Conservation (phyloP, 2,888 invertebrate species). For the Polydrusus cervinus region DNA sequence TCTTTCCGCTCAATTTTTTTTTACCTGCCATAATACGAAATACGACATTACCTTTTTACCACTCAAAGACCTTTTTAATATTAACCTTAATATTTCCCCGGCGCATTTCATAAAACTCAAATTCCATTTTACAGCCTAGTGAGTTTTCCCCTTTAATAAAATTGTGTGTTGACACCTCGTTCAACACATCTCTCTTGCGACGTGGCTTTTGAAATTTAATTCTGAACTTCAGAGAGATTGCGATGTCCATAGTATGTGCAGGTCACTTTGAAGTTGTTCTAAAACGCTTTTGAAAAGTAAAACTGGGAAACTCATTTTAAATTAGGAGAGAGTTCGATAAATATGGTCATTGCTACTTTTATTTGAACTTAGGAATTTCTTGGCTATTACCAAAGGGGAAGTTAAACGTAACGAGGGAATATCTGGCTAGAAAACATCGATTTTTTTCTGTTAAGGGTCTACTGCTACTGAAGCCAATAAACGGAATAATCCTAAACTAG, state of each 20-base stretch:
- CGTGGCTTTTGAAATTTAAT: constrained; percentile 43
- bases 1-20: too few species aligned
- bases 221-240: constrained; percentile 23
- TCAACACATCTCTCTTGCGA: constrained; percentile 30
- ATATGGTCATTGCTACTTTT: not conserved
- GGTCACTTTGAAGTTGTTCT: constrained; percentile 17
- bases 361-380: too few species aligned
- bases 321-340: not conserved
- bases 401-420: too few species aligned
- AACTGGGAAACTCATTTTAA: constrained; percentile 2
- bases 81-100: constrained; percentile 25
- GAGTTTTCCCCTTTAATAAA: constrained; percentile 37
- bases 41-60: not conserved
- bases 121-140: constrained; percentile 33
- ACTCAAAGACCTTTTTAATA: constrained; percentile 5
- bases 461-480: too few species aligned
- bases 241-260: constrained; percentile 17
- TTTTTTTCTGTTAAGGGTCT: too few species aligned
- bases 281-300: constrained; percentile 9
- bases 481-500: too few species aligned
- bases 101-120: constrained; percentile 24
- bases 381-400: too few species aligned
- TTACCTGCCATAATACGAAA: not conserved
- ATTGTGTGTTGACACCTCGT: constrained; percentile 35
- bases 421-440: too few species aligned